These are phyloP conservation scores for Apodemia zela DNA, from an alignment of 2,888 invertebrate species.

Conservation along the genomic window DNA sequence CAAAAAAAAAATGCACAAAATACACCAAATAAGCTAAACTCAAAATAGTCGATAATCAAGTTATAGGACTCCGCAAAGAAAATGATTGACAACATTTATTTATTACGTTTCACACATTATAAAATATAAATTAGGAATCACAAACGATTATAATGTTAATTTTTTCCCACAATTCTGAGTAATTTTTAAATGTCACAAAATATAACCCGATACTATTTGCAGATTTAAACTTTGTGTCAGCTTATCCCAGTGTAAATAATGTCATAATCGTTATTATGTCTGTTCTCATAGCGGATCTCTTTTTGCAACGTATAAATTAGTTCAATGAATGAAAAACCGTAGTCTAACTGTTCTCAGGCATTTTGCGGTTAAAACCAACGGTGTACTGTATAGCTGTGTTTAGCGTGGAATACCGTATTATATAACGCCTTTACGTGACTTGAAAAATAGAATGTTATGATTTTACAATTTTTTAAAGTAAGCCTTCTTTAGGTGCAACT, in stretches of 20 bases:
- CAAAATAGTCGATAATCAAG: no score
- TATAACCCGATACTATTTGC: no score
- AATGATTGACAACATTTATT: no score
- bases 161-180: no score
- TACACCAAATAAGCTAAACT: no score
- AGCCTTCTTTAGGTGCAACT: no score
- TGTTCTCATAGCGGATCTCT: conserved; percentile 1
- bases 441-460: not conserved
- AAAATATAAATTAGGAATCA: no score
- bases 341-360: conserved; percentile 17
- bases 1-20: no score
- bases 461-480: not conserved
- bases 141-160: no score
- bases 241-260: not conserved
- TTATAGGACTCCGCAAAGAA: no score
- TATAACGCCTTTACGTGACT: conserved; percentile 3
- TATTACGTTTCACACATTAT: no score
- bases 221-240: not conserved
- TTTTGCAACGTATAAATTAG: conserved; percentile 9
- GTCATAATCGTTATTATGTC: conserved; percentile 1
- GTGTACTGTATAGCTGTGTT: conserved; percentile 11
- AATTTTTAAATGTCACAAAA: no score
- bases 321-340: conserved; percentile 12
- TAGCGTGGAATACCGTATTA: conserved; percentile 9
- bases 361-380: conserved; percentile 13